Evolutionary conservation across 1,140 invertebrate species (phyloP).

Genomic region (Tetragnatha versicolor): DNA sequence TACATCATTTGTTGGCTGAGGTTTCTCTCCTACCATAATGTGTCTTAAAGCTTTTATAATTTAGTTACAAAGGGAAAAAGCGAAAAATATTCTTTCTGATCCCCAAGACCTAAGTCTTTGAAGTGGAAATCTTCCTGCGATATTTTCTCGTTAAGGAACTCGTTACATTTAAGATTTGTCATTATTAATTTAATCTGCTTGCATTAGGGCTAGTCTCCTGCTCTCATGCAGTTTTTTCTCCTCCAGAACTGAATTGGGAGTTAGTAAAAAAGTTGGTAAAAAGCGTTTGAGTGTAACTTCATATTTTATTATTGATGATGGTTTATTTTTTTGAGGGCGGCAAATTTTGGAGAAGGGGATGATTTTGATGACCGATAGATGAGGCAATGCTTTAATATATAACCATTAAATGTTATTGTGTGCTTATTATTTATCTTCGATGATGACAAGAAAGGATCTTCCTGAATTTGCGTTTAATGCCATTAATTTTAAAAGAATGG

Average conservation of each 20-base stretch:
- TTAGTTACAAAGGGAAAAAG: not conserved
- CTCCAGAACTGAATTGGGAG: not conserved
- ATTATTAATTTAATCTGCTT: conserved; percentile 13
- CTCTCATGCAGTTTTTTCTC: not conserved
- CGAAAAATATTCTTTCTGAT: not conserved
- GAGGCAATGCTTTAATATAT: too few relatives aligned
- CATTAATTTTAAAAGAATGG: too few relatives aligned
- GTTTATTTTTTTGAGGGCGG: too few relatives aligned
- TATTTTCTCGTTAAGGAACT: conserved; percentile 20
- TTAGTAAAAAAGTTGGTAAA: not conserved
- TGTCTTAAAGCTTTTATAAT: conserved; percentile 11
- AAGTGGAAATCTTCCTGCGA: not conserved
- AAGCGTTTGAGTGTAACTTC: too few relatives aligned
- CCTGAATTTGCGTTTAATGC: too few relatives aligned
- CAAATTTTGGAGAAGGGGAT: too few relatives aligned
- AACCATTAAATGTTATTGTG: too few relatives aligned
- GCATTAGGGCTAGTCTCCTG: not conserved
- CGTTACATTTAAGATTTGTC: conserved; percentile 13
- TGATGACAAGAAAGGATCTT: too few relatives aligned
- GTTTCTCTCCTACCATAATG: not conserved
- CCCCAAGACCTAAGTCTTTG: not conserved
- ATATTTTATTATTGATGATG: too few relatives aligned
- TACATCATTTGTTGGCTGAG: not conserved
- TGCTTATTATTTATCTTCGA: too few relatives aligned
- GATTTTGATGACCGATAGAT: too few relatives aligned